phyloP scores from a whole-genome alignment of 2,113 vertebrate genomes.

The Neoarius graeffei region DNA sequence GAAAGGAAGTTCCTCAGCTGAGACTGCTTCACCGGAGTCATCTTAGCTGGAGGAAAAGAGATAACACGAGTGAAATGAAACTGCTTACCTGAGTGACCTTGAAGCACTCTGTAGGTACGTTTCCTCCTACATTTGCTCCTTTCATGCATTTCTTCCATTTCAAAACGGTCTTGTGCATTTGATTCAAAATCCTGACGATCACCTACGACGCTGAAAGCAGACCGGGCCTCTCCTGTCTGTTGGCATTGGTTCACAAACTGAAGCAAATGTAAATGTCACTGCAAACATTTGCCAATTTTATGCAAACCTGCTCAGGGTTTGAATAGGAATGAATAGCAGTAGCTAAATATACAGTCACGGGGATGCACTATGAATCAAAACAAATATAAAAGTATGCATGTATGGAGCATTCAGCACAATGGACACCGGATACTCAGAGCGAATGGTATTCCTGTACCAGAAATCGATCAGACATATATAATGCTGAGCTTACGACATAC shows the following conservation, averaged over 20 bases:
- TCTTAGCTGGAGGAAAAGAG: conserved; percentile 74
- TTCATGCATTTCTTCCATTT: neutral
- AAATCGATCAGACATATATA: neutral
- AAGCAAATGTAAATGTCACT: neutral
- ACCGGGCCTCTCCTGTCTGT: neutral
- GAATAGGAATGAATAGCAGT: neutral
- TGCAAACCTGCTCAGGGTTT: neutral
- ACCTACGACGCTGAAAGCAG: neutral
- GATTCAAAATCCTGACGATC: neutral
- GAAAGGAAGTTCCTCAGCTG: conserved; percentile 93
- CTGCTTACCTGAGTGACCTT: neutral
- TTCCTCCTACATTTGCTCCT: neutral
- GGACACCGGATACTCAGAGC: neutral
- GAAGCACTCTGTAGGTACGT: neutral
- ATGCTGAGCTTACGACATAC: no score
- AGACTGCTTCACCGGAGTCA: conserved; percentile 85
- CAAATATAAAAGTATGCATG: neutral
- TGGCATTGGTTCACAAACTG: neutral
- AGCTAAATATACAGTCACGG: neutral
- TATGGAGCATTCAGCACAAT: neutral
- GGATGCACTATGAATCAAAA: neutral
- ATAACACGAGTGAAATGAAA: neutral
- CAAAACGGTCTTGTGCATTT: neutral
- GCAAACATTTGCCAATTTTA: neutral
- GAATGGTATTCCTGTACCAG: neutral